Evolutionary conservation across 2,797 vertebrate species (phyloP), one percentile per base, ranked within the genome.

Genomic region (Aeoliscus strigatus): DNA sequence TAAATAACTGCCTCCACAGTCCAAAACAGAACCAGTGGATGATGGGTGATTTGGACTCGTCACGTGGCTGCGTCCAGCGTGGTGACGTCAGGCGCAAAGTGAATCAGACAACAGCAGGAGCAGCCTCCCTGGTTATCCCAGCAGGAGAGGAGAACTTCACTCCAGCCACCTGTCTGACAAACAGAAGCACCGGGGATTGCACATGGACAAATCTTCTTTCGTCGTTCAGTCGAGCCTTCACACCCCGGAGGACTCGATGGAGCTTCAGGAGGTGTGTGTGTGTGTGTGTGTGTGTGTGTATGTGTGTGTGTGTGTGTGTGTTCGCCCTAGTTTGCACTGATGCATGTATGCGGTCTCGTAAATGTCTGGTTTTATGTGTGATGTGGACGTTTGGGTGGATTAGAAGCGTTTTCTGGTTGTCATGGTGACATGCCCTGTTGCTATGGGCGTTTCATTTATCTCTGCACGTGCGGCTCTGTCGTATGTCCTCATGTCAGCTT

Each of bases 21-120:
- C 18, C 6, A 6, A n/a, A n/a, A n/a, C n/a, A n/a, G n/a, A n/a
- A n/a, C n/a, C n/a, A 21, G 18, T 6, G 6, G 18, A 6, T 21
- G 18, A 21, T 21, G 18, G 18, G 18, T 3, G 18, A 21, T 21
- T 21, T 6, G 18, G 3, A 3, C 18, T 21, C 18, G 6, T 21
- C 18, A 21, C 18, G 18, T 3, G 5, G 27, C 13, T 31, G 54
- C 15, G 18, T 8, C 17, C 16, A 6, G 27, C 47, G 73, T 34
- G 43, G 3, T 83, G 82, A 83, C 81, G 77, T 84, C 77, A 70
- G 23, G 14, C 23, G 42, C 53, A 63, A 66, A 71, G 68, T 74
- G 70, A 55, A 18, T 2, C 2, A 53, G 59, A 41, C 40, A 59
- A 51, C 56, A 40, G 39, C 27, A 28, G 42, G 30, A 36, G 40